Percentiles rank a stretch among this genome's conserved stretches.
Evolutionary conservation across 1,140 invertebrate species (phyloP).

Genomic region (Brachionus calyciflorus): DNA sequence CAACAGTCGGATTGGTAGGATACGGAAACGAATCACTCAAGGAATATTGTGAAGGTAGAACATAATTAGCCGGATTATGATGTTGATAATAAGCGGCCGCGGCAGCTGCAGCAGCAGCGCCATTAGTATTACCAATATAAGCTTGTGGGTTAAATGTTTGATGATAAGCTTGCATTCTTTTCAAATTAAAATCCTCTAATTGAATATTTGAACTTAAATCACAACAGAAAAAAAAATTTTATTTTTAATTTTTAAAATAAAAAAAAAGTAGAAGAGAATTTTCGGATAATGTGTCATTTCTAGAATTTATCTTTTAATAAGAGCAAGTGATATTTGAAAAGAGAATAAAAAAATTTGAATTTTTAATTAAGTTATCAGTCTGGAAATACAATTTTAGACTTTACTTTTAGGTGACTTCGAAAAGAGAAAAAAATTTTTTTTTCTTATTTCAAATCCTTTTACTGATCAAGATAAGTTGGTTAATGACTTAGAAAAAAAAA

Average conservation of each 20-base stretch:
- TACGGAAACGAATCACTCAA: not conserved
- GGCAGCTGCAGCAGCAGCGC: conserved; percentile 28
- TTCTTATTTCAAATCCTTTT: too few relatives aligned
- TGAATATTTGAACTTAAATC: not conserved
- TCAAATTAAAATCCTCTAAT: not conserved
- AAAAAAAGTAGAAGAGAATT: not conserved
- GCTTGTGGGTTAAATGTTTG: conserved; percentile 44
- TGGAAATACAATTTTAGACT: too few relatives aligned
- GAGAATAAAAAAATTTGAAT: not conserved
- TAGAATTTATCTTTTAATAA: conserved; percentile 22
- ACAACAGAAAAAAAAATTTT: not conserved
- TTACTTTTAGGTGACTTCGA: too few relatives aligned
- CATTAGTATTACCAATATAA: conserved; percentile 15
- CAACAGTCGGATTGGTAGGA: not conserved
- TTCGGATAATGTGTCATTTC: conserved; percentile 11
- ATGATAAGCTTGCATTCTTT: conserved; percentile 47
- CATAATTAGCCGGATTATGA: conserved; percentile 8
- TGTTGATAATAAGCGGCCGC: conserved; percentile 40
- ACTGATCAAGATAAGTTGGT: too few relatives aligned
- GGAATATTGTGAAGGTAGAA: conserved; percentile 21
- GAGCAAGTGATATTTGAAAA: conserved; percentile 33
- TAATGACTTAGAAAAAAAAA: not conserved
- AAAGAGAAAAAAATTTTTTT: too few relatives aligned
- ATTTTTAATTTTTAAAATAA: not conserved
- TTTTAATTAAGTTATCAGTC: not conserved